phyloP scores from a whole-genome alignment of 2,888 invertebrate genomes.

The Caenorhabditis afra region DNA sequence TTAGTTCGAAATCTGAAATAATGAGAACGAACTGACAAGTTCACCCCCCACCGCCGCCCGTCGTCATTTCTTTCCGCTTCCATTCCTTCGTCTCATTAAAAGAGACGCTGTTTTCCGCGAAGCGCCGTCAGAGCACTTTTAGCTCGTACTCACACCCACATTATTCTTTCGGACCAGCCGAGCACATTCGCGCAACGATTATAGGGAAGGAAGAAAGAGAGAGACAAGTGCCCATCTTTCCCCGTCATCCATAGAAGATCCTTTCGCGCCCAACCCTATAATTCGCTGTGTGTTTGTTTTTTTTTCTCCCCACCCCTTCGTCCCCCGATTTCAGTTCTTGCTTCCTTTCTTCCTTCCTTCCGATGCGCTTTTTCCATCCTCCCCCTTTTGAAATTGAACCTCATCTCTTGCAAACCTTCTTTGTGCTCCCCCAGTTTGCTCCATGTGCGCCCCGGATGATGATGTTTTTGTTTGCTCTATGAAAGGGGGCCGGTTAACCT shows the following conservation, averaged over 20 bases:
- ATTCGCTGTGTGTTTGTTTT: neutral
- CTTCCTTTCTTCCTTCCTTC: no score
- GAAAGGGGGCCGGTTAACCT: conserved; percentile 29
- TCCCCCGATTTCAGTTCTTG: neutral
- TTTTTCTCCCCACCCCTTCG: no score
- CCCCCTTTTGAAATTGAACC: neutral
- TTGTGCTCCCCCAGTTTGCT: conserved; percentile 35
- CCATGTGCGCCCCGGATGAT: conserved; percentile 2
- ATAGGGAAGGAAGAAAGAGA: no score
- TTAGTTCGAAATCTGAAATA: neutral
- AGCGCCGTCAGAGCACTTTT: neutral
- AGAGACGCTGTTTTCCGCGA: neutral
- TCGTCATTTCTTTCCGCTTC: neutral
- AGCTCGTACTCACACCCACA: neutral
- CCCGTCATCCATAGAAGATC: conserved; percentile 3
- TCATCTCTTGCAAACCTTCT: conserved; percentile 33
- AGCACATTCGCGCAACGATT: no score
- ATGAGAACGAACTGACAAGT: conserved; percentile 20
- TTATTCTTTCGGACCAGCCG: no score
- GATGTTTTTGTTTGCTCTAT: conserved; percentile 44
- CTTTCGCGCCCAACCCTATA: conserved; percentile 5
- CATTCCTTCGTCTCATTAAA: conserved; percentile 2
- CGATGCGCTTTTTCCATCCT: neutral
- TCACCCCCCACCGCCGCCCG: neutral
- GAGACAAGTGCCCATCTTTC: no score